phyloP scores from a whole-genome alignment of 2,888 invertebrate species.

The Neoitamus cyanurus region DNA sequence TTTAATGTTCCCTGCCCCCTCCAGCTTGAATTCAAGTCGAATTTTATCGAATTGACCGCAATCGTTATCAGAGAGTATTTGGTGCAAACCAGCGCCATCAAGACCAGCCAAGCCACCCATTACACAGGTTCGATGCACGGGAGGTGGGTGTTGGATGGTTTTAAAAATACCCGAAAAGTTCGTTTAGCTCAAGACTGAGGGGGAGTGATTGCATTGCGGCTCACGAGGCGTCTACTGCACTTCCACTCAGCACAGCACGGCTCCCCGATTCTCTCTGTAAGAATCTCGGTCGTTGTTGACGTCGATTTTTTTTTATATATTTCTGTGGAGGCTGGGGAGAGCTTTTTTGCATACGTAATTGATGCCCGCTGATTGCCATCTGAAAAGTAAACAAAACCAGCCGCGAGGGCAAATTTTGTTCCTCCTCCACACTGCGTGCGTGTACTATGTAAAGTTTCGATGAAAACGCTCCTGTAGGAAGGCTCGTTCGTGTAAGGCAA shows the following conservation, averaged over 20 bases:
- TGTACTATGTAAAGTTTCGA: background rate
- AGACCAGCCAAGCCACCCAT: background rate
- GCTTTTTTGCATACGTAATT: conserved; percentile 28
- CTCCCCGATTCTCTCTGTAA: background rate
- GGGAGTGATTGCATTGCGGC: background rate
- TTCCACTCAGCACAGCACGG: background rate
- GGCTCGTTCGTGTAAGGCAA: background rate
- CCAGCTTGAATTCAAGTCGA: background rate
- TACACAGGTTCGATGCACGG: background rate
- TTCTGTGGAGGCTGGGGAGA: background rate
- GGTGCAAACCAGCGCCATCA: background rate
- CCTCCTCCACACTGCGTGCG: background rate
- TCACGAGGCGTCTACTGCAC: background rate
- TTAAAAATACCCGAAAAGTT: background rate
- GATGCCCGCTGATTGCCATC: conserved; percentile 16
- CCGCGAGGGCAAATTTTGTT: background rate
- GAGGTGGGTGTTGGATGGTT: background rate
- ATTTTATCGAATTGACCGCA: conserved; percentile 32
- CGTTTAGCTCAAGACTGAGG: background rate
- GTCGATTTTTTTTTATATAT: background rate
- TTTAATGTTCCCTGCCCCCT: background rate
- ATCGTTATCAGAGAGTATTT: background rate
- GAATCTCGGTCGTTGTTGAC: background rate
- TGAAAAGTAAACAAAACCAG: background rate
- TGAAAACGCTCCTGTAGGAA: background rate